A percentile compares a stretch with the other conserved stretches of the same genome.
These are phyloP conservation scores for Nesometra sesokonis DNA, from an alignment of 35 echinoderm and acorn worm species.

Conservation along the genomic window DNA sequence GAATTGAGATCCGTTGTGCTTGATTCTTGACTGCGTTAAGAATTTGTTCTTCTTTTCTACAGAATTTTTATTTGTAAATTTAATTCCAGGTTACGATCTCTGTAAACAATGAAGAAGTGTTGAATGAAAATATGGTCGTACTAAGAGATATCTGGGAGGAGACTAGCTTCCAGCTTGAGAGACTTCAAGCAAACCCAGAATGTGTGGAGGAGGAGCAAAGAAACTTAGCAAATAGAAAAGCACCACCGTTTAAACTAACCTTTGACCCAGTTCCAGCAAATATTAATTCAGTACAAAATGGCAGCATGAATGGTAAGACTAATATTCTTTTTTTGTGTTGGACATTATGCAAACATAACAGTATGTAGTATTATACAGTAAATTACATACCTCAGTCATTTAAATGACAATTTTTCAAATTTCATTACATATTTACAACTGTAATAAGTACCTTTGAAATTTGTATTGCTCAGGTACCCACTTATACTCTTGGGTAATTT, in stretches of 20 bases:
- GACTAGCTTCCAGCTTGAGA: slow-evolving; percentile 81
- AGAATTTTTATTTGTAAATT: background rate
- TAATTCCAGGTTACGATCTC: slow-evolving; percentile 57
- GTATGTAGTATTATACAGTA: too few relatives aligned
- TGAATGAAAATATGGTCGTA: slow-evolving; percentile 44
- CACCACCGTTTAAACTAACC: slow-evolving; percentile 74
- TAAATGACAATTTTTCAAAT: too few relatives aligned
- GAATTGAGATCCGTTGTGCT: too few relatives aligned
- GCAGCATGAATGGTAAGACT: background rate
- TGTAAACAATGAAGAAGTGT: slow-evolving; percentile 36
- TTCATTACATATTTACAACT: too few relatives aligned
- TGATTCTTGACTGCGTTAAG: too few relatives aligned
- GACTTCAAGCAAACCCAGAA: slow-evolving; percentile 68
- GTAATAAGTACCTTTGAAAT: background rate
- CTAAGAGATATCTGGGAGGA: slow-evolving; percentile 89
- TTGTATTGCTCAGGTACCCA: too few relatives aligned
- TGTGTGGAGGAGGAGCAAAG: slow-evolving; percentile 65
- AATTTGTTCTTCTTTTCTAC: too few relatives aligned
- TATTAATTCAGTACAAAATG: background rate
- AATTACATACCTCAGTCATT: too few relatives aligned
- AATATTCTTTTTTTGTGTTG: too few relatives aligned
- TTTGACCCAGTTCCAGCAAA: slow-evolving; percentile 31
- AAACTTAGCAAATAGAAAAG: slow-evolving; percentile 41
- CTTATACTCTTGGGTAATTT: too few relatives aligned
- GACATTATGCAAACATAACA: too few relatives aligned